Conservation (phyloP, 30 jellyfish, hydroid and myxozoan genomes). For the Calvadosia cruxmelitensis region DNA sequence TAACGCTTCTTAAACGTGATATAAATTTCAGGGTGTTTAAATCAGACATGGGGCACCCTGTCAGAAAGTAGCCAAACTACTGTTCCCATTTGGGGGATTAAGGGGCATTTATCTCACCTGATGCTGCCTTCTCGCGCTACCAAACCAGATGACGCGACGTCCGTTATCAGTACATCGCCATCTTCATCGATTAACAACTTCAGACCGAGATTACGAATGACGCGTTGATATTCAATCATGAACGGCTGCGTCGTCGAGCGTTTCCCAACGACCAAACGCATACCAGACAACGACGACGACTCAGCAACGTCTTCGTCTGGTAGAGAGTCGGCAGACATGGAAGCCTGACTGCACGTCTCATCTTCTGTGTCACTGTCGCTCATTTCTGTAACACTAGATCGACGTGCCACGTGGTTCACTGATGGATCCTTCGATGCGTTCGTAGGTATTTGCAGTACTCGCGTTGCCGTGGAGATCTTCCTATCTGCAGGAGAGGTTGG, state of each 20-base stretch:
- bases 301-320: conserved; percentile 2
- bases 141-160: conserved; percentile 52
- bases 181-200: conserved; percentile 85
- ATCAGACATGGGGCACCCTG: too few relatives aligned
- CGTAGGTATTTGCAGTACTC: neutral
- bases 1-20: too few relatives aligned
- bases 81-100: too few relatives aligned
- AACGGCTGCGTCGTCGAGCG: conserved; percentile 70
- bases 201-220: conserved; percentile 67
- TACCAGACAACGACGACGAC: neutral
- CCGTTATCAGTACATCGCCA: conserved; percentile 69
- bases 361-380: neutral
- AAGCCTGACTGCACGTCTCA: neutral
- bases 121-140: conserved; percentile 54
- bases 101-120: too few relatives aligned
- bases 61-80: too few relatives aligned
- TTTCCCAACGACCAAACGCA: conserved; percentile 32
- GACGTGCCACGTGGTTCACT: neutral
- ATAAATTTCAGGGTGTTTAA: too few relatives aligned
- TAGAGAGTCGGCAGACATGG: neutral
- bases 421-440: neutral
- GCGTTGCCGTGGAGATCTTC: neutral
- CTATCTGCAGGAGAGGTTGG: neutral
- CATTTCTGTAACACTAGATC: neutral
- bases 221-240: conserved; percentile 61